Conservation (phyloP, 1,140 invertebrate genomes). For the Drosophila fuyamai region DNA sequence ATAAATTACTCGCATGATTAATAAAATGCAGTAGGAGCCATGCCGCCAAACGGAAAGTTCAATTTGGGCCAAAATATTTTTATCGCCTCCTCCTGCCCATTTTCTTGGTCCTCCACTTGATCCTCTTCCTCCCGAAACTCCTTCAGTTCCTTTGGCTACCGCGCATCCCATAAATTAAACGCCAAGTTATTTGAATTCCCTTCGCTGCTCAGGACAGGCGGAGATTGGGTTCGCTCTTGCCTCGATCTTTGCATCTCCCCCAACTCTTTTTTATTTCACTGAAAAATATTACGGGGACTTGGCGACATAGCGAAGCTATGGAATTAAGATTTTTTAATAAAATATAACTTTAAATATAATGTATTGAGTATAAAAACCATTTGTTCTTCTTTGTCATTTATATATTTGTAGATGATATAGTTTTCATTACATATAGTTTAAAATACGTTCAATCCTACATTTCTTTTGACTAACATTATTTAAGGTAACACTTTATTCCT, state of each 20-base stretch:
- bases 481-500: no score
- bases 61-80: constrained; percentile 82
- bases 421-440: no score
- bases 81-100: constrained; percentile 54
- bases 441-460: no score
- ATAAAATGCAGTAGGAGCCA: constrained; percentile 67
- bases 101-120: neutral
- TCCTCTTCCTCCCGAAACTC: constrained; percentile 13
- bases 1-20: constrained; percentile 83
- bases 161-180: constrained; percentile 82
- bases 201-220: constrained; percentile 34
- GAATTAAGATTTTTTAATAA: no score
- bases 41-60: constrained; percentile 51
- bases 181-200: constrained; percentile 82
- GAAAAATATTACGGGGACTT: neutral
- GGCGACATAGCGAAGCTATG: neutral
- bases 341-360: no score
- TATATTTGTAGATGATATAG: no score
- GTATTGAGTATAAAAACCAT: no score
- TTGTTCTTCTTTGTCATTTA: no score
- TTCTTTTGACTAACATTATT: no score
- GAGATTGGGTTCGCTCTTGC: constrained; percentile 42
- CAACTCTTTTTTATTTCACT: constrained; percentile 6
- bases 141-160: constrained; percentile 62
- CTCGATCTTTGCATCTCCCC: constrained; percentile 42